These are phyloP conservation scores for Leptopilina myrica DNA, from an alignment of 2,888 invertebrate species.

Conservation along the genomic window DNA sequence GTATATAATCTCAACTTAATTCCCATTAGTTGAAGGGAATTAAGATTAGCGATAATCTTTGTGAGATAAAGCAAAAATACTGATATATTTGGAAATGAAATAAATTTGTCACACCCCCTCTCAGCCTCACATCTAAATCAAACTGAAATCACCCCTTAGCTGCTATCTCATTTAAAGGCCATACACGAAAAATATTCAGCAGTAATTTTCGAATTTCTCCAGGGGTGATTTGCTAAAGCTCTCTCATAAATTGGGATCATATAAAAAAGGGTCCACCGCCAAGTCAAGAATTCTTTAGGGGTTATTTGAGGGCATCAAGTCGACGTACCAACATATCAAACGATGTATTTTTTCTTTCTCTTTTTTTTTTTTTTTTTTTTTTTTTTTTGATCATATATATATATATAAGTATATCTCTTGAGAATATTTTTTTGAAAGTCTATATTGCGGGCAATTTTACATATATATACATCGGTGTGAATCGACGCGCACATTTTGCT, in stretches of 20 bases:
- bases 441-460: neutral
- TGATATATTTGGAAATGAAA: neutral
- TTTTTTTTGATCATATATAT: no score
- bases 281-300: constrained; percentile 9
- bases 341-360: neutral
- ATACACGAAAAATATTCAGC: neutral
- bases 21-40: no score
- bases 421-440: constrained; percentile 9
- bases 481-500: neutral
- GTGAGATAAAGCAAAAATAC: no score
- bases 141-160: neutral
- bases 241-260: constrained; percentile 60
- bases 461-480: neutral
- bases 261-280: constrained; percentile 13
- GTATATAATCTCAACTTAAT: no score
- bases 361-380: neutral
- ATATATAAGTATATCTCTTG: neutral
- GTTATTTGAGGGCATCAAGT: constrained; percentile 14
- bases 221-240: constrained; percentile 51
- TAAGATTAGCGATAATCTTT: no score
- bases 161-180: constrained; percentile 26
- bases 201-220: constrained; percentile 32
- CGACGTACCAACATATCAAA: neutral
- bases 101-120: neutral
- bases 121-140: neutral